Percentiles rank a stretch among this genome's conserved stretches.
These are phyloP conservation scores for Brachionus koreanus DNA, from an alignment of 1,140 invertebrate species.

Conservation along the genomic window DNA sequence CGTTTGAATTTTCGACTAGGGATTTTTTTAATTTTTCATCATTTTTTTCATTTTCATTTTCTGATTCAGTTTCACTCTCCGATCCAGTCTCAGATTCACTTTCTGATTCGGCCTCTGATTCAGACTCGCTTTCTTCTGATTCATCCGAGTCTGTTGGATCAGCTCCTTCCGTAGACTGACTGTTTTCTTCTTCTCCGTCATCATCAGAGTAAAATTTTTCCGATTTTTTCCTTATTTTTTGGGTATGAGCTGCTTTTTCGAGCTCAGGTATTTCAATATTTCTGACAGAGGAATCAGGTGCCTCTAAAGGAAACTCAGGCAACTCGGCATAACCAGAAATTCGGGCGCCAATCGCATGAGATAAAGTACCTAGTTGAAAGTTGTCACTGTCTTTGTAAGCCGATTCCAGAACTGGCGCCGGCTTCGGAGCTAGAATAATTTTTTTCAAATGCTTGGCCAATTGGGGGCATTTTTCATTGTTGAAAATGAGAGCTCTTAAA, in stretches of 20 bases:
- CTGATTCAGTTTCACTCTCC: slow-evolving; percentile 44
- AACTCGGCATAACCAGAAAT: slow-evolving; percentile 82
- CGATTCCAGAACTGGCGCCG: slow-evolving; percentile 75
- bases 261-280: slow-evolving; percentile 65
- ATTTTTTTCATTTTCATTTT: slow-evolving; percentile 45
- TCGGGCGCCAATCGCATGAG: slow-evolving; percentile 82
- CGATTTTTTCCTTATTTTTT: slow-evolving; percentile 30
- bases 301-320: slow-evolving; percentile 73
- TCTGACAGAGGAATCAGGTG: slow-evolving; percentile 72
- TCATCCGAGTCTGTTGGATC: slow-evolving; percentile 28
- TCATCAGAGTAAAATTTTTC: slow-evolving; percentile 57
- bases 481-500: slow-evolving; percentile 56
- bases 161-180: slow-evolving; percentile 46
- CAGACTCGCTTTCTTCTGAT: slow-evolving; percentile 45
- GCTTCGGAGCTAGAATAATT: slow-evolving; percentile 86
- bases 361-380: slow-evolving; percentile 88
- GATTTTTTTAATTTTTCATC: not conserved
- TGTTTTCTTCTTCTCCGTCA: slow-evolving; percentile 43
- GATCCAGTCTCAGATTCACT: slow-evolving; percentile 47
- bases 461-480: slow-evolving; percentile 50
- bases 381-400: slow-evolving; percentile 70
- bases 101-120: slow-evolving; percentile 52
- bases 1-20: not conserved
- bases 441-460: slow-evolving; percentile 70
- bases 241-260: not conserved